Evolutionary conservation across 2,888 invertebrate genomes (phyloP), one percentile per base, ranked within the genome.

Genomic region (Troides helena): DNA sequence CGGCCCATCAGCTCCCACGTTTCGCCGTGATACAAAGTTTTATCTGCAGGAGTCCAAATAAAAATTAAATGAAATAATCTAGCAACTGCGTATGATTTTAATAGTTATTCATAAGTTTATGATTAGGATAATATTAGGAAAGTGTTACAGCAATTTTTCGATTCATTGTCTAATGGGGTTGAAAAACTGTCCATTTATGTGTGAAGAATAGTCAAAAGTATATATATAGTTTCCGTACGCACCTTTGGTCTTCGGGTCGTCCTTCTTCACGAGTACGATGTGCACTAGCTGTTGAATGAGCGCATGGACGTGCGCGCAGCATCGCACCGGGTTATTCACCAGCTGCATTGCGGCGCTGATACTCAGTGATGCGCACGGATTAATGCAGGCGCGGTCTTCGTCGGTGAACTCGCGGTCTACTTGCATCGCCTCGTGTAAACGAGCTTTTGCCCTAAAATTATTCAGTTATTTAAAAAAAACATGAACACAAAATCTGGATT

Each of bases 1-100:
- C 99, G 94, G 8, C 98, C 98, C 97, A 99, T 98, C 73, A 99
- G 91, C 82, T 99, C 99, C 99, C 99, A 99, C 0, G 99, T 98
- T 90, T 99, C 99, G 6, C 99, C 99, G 83, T 99, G 98, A 88
- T 99, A 99, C 10, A 99, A 93, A 71, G 97, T 96, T 5, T 98
- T 96, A 83, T 98, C 98, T 96, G 82, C n/a, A 73, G 75, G 59
- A 50, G 36, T 17, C 5, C 18, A 50, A 46, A 46, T 14, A 50
- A 17, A 50, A 0, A 39, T 10, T 10, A 39, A 39, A 39, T 39
- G 7, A 39, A 39, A 39, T 39, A 39, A 39, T 1, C 39, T 10
- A 10, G 10, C 7, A 39, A 39, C 7, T 7, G 8, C 8, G 10
- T 39, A 10, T 39, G 39, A 39, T 10, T 39, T 21, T 21, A 21